Base-by-base conservation (phyloP, 2,797 vertebrate genomes). In the Urocyon cinereoargenteus region DNA sequence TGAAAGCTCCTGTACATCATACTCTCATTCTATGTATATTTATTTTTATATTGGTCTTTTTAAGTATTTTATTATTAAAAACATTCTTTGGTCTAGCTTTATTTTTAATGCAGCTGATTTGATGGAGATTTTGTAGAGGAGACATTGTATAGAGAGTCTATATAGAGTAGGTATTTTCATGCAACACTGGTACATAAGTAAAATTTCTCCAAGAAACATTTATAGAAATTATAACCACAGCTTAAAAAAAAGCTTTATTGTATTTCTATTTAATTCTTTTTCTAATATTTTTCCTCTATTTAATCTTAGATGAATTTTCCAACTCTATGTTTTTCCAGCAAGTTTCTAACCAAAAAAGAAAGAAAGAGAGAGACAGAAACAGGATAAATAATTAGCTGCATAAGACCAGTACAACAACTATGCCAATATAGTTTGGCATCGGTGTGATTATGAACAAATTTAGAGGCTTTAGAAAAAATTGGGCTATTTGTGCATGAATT, bases 271-370 rank as follows among this genome's bases (percentile, higher is more conserved):
- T 86, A 85, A 68, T 53, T 79, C 7, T 89, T 66, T 86, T 88
- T 59, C 45, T 62, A 57, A 78, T 62, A 61, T 83, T 96, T 97
- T 86, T 75, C 28, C 64, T 96, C 64, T 94, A 49, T 11, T 91
- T 87, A 87, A 72, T 95, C n/a, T 93, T 97, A 78, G 87, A 89
- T 84, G 45, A 84, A 84, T 94, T 97, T 97, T 91, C 94, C 89
- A 93, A 81, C 83, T 97, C 95, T 93, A 10, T 91, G 26, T 96
- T 95, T 97, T 98, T 97, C 93, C 89, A 97, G 90, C 31, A 98
- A 83, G 70, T 94, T 97, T 95, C 61, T 96, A 59, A 82, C 93
- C 55, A 93, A 86, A 90, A 81, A 64, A 85, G 93, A 62, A 34
- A 55, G 40, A 57, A 86, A 95, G 49, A 79, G 11, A 36, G 73